phyloP scores from a whole-genome alignment of 92 coral and sea anemone genomes.

The Ricordea florida region DNA sequence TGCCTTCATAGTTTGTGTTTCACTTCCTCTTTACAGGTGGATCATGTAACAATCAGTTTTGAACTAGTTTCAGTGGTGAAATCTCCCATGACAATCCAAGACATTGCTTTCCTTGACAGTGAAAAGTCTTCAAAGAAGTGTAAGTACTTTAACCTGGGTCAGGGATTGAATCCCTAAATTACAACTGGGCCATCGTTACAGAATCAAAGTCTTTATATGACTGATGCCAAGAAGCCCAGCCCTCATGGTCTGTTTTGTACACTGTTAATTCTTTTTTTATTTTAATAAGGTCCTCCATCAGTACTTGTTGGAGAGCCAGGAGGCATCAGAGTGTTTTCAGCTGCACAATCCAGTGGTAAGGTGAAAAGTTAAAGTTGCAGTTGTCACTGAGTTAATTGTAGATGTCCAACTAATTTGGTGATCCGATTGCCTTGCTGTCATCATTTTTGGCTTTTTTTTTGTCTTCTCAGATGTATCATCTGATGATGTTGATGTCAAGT shows the following conservation, averaged over 20 bases:
- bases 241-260: too few relatives aligned
- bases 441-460: not conserved
- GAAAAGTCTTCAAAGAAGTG: conserved; percentile 46
- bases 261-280: too few relatives aligned
- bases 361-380: not conserved
- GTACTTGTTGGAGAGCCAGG: conserved; percentile 90
- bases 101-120: conserved; percentile 46
- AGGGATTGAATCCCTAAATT: too few relatives aligned
- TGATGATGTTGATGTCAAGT: conserved; percentile 35
- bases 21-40: conserved; percentile 50
- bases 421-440: too few relatives aligned
- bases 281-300: conserved; percentile 56
- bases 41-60: conserved; percentile 54
- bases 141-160: conserved; percentile 10
- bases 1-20: too few relatives aligned
- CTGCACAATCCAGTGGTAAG: conserved; percentile 42
- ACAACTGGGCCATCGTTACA: too few relatives aligned
- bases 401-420: too few relatives aligned
- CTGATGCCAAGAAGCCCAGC: too few relatives aligned
- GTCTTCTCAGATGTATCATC: conserved; percentile 22
- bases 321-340: conserved; percentile 71
- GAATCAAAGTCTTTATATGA: too few relatives aligned
- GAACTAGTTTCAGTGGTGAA: conserved; percentile 63
- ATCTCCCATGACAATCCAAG: conserved; percentile 72
- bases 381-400: too few relatives aligned